These are phyloP conservation scores for Pogonomyrmex californicus DNA, from an alignment of 1,140 invertebrate genomes.

Conservation along the genomic window DNA sequence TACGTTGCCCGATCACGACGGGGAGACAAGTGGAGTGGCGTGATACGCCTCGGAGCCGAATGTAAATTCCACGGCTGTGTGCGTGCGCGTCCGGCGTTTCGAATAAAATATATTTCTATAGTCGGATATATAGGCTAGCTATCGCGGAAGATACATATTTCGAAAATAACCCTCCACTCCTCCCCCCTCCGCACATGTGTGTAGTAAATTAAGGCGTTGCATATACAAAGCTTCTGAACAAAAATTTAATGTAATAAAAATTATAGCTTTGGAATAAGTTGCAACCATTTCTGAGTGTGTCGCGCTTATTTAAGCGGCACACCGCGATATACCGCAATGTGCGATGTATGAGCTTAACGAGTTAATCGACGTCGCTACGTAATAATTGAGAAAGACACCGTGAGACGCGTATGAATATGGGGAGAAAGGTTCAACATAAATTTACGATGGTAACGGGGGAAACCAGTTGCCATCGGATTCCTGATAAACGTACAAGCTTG, in stretches of 20 bases:
- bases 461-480: background rate
- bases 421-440: background rate
- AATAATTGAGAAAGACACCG: slow-evolving; percentile 12
- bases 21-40: slow-evolving; percentile 14
- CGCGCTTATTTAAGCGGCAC: background rate
- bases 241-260: background rate
- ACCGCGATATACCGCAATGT: background rate
- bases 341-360: background rate
- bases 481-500: slow-evolving; percentile 17
- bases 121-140: background rate
- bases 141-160: slow-evolving; percentile 1
- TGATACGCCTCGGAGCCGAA: slow-evolving; percentile 40
- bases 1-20: slow-evolving; percentile 6
- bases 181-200: background rate
- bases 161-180: background rate
- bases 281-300: background rate
- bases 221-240: background rate
- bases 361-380: background rate
- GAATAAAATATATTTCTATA: slow-evolving; percentile 10
- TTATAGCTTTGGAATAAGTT: background rate
- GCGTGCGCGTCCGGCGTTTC: background rate
- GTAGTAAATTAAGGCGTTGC: background rate
- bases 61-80: background rate
- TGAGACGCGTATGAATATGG: background rate
- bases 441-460: slow-evolving; percentile 53